These are phyloP conservation scores for Trichechus manatus DNA, from an alignment of 2,113 vertebrate species.

Conservation along the genomic window DNA sequence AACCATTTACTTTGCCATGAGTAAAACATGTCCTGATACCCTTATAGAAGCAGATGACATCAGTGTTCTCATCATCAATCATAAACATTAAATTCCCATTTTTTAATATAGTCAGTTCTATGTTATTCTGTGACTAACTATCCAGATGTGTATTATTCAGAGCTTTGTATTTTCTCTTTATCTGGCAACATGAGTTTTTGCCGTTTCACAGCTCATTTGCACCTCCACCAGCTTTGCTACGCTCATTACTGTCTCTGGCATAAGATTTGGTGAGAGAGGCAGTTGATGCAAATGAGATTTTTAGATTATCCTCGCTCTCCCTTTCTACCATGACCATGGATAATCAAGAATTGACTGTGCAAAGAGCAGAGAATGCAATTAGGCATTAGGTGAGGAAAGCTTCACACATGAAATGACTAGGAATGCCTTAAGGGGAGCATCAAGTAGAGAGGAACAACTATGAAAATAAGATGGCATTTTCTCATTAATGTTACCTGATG, in stretches of 20 bases:
- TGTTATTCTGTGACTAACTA: slow-evolving; percentile 7
- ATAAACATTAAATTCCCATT: background rate
- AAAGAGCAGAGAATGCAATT: slow-evolving; percentile 51
- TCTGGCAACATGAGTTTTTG: slow-evolving; percentile 60
- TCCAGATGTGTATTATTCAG: slow-evolving; percentile 48
- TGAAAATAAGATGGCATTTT: slow-evolving; percentile 34
- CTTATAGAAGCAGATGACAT: background rate
- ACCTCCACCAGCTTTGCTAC: slow-evolving; percentile 51
- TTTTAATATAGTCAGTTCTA: slow-evolving; percentile 13
- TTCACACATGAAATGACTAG: background rate
- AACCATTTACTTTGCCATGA: background rate
- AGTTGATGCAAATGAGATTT: slow-evolving; percentile 69
- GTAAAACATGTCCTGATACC: background rate
- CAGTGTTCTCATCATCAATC: background rate
- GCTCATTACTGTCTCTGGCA: slow-evolving; percentile 66
- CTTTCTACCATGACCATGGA: slow-evolving; percentile 58
- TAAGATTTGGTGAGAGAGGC: slow-evolving; percentile 63
- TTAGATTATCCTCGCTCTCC: slow-evolving; percentile 65
- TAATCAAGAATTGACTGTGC: slow-evolving; percentile 68
- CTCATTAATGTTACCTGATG: background rate
- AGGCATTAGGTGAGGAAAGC: slow-evolving; percentile 46
- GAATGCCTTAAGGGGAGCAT: background rate
- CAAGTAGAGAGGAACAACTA: background rate
- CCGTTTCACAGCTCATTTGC: slow-evolving; percentile 70
- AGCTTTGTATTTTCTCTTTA: slow-evolving; percentile 52